phyloP scores from a whole-genome alignment of 1,140 invertebrate genomes.

The Schlechtendalia chinensis region DNA sequence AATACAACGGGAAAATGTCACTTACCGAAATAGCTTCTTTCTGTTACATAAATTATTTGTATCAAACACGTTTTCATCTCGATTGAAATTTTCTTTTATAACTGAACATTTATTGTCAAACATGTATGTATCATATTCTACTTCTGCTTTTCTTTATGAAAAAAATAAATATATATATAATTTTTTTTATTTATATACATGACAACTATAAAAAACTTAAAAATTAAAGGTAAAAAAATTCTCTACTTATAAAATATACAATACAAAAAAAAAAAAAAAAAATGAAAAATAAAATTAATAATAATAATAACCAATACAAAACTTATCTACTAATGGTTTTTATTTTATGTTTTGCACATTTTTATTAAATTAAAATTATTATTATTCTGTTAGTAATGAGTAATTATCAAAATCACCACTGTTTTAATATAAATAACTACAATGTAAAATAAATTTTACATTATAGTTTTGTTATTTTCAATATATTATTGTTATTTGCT shows the following conservation, averaged over 20 bases:
- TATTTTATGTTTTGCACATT: no score
- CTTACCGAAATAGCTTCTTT: conserved; percentile 5
- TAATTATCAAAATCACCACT: neutral
- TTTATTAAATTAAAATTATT: conserved; percentile 1
- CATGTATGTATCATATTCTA: neutral
- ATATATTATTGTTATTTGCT: no score
- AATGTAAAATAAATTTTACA: neutral
- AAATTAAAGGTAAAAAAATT: no score
- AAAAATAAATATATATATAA: neutral
- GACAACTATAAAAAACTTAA: no score
- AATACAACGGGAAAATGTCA: neutral
- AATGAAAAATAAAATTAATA: no score
- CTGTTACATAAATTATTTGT: neutral
- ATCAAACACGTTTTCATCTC: neutral
- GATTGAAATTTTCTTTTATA: neutral
- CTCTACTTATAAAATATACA: no score
- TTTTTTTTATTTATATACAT: no score
- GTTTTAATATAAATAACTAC: neutral
- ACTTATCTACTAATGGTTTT: no score
- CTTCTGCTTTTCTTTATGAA: neutral
- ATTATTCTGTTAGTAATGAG: neutral
- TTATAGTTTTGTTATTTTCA: no score
- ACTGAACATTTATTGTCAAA: neutral
- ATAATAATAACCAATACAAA: no score
- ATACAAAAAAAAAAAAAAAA: no score